phyloP scores from a whole-genome alignment of 2,113 vertebrate species.

The Apus apus region DNA sequence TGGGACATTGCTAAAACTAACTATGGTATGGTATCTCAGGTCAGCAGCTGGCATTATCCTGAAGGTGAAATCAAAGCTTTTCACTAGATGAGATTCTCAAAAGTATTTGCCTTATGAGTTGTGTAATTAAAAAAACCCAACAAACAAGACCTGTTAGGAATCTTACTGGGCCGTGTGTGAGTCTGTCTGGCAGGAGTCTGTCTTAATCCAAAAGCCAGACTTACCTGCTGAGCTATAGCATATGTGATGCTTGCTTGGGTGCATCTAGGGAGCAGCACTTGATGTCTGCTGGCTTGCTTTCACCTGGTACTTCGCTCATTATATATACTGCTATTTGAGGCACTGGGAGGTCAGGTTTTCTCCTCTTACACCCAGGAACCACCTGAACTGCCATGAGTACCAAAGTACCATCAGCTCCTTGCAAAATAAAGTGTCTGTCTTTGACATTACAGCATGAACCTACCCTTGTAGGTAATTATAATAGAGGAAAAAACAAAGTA shows the following conservation, averaged over 20 bases:
- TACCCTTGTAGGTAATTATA: not conserved
- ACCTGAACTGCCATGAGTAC: not conserved
- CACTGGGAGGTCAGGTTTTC: not conserved
- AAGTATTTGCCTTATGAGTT: not conserved
- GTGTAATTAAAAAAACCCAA: not conserved
- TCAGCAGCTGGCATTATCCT: not conserved
- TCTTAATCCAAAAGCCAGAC: not conserved
- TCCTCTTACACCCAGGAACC: not conserved
- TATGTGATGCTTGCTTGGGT: not conserved
- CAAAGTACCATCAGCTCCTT: not conserved
- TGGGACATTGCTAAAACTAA: not conserved
- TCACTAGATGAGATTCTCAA: not conserved
- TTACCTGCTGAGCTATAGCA: not conserved
- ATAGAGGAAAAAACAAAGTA: accelerated
- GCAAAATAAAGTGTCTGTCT: not conserved
- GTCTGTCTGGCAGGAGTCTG: not conserved
- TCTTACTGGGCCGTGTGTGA: not conserved
- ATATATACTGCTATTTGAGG: not conserved
- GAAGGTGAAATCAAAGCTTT: not conserved
- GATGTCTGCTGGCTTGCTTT: not conserved
- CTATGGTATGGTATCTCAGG: not conserved
- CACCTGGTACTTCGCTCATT: not conserved
- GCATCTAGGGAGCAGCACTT: not conserved
- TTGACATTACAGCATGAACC: accelerated
- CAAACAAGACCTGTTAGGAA: not conserved